Conservation (phyloP, 2,113 vertebrate genomes). For the Propithecus coquereli region DNA sequence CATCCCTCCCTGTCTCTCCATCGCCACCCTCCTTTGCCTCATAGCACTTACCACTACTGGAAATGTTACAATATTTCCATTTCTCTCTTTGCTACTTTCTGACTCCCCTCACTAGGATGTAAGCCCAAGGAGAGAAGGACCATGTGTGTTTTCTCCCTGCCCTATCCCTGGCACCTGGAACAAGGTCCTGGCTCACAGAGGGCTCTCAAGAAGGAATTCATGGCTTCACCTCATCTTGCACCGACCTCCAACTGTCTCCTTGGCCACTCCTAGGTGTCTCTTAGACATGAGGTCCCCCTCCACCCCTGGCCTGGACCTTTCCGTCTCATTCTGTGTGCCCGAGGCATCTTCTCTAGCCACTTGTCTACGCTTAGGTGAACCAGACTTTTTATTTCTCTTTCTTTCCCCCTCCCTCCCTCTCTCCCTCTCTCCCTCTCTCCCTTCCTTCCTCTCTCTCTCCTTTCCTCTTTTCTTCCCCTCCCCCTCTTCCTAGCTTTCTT, state of each 20-base stretch:
- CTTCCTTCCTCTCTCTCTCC: no score
- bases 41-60: neutral
- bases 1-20: neutral
- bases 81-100: neutral
- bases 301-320: no score
- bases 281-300: neutral
- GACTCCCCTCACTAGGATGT: neutral
- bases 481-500: neutral
- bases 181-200: neutral
- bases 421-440: neutral
- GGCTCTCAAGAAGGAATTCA: neutral
- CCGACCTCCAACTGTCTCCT: neutral
- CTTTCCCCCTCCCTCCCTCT: neutral
- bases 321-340: neutral
- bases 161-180: neutral
- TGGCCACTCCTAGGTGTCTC: neutral
- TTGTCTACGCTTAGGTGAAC: neutral
- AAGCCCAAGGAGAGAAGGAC: neutral
- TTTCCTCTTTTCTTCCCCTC: fast-evolving
- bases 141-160: neutral
- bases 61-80: no score
- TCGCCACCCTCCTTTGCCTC: neutral
- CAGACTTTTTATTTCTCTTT: neutral
- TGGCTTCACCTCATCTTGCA: neutral
- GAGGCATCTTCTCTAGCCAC: neutral